phyloP scores from a whole-genome alignment of 2,888 invertebrate species.

The Dione juno region DNA sequence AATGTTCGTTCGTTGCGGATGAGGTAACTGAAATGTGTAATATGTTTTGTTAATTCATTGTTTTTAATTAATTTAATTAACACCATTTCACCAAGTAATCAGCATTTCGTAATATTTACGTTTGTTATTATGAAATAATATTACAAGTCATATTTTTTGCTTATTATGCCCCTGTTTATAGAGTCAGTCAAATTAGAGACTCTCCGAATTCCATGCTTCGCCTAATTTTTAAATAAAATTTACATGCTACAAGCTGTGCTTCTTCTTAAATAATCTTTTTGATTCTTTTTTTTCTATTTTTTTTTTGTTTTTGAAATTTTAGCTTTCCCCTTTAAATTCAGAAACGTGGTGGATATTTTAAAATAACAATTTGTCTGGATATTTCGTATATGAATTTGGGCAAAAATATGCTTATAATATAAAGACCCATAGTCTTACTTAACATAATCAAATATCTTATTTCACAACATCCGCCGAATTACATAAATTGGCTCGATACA shows the following conservation, averaged over 20 bases:
- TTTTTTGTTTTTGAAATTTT: too few species aligned
- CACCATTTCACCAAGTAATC: neutral
- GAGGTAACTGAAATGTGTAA: conserved; percentile 42
- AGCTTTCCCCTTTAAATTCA: too few species aligned
- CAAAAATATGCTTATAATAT: neutral
- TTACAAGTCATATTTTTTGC: neutral
- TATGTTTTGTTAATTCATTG: conserved; percentile 9
- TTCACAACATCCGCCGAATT: neutral
- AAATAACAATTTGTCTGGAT: too few species aligned
- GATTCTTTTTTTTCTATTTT: too few species aligned
- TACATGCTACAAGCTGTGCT: too few species aligned
- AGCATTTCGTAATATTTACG: neutral
- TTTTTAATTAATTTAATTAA: conserved; percentile 14
- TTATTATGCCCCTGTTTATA: neutral
- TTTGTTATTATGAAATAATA: neutral
- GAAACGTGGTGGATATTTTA: too few species aligned
- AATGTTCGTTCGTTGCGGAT: conserved; percentile 63
- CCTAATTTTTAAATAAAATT: too few species aligned
- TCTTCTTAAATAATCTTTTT: too few species aligned
- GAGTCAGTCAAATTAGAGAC: too few species aligned
- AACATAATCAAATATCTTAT: neutral
- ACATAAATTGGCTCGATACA: neutral
- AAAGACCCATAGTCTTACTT: neutral
- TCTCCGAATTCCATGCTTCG: too few species aligned
- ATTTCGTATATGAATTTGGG: too few species aligned